Evolutionary conservation across 2,797 vertebrate genomes (phyloP), one percentile per base, ranked within the genome.

Genomic region (Sebastolobus alascanus): DNA sequence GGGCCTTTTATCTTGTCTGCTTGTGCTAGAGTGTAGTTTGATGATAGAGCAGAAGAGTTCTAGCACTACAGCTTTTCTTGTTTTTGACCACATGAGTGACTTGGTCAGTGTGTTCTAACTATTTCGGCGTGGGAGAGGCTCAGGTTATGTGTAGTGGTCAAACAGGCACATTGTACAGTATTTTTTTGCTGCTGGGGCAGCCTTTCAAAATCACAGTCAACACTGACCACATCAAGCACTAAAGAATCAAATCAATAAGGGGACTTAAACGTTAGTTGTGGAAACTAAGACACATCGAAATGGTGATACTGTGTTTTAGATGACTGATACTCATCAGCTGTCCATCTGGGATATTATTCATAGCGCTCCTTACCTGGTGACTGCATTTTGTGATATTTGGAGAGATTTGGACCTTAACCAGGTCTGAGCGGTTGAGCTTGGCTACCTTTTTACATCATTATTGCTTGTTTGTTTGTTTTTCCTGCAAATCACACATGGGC

Each of bases 391-490:
- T 59, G 10, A 37, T 55, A 72, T 67, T 56, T 54, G 56, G 27
- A 70, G 50, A 66, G 12, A 69, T 66, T 40, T 56, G 5, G 38
- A 59, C 31, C 14, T 0, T 1, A 20, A 25, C 20, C 40, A 59
- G 8, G 25, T 27, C 61, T n/a, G 33, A 72, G 55, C 2, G 1
- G n/a, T 63, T 31, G 8, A 11, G 25, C 33, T 43, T 38, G 35
- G 58, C 27, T 29, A 54, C 33, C 9, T 75, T 74, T 75, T 20
- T 43, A 14, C 13, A 18, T 55, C 37, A 50, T 52, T 31, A 29
- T 43, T 60, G 27, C 58, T 71, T 55, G 22, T 68, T 54, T 77
- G 35, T 80, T 71, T 75, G 46, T 33, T 71, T 84, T 60, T 68
- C 73, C 60, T 63, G 63, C 66, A 74, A 76, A 52, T 60, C 76